Base-by-base conservation (phyloP, 2,797 vertebrate species). In the Acipenser ruthenus region DNA sequence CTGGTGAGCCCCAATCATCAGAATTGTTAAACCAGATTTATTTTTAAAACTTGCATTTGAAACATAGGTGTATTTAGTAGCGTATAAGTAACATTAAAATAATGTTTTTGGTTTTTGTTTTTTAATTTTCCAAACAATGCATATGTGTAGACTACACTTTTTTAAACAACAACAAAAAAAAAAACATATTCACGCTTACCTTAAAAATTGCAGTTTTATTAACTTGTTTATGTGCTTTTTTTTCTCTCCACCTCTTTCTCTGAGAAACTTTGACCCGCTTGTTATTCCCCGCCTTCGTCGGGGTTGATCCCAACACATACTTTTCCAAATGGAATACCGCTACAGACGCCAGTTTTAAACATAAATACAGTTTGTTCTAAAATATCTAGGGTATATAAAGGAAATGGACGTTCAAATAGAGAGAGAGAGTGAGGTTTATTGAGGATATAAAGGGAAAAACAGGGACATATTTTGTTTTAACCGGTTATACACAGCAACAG, bases 241-340 rank as follows among this genome's bases (percentile, higher is more conserved):
- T 48, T 13, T 63, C 8, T 11, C 10, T n/a, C 15, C 10, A 50
- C 59, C 62, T 58, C 23, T 11, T 11, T 6, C 18, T 47, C 13
- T 15, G 49, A n/a, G 53, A 67, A 64, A 47, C 55, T 70, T 60
- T 67, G 61, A 67, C 68, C 63, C 13, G 23, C 23, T 37, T 37
- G 4, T 37, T 37, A 37, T 37, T 37, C 23, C 23, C 23, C 23
- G 23, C 23, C 23, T 4, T 37, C 23, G 23, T 37, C 23, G 23
- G 23, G 23, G 23, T 37, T 37, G 23, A 37, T 37, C 2, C 23
- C 23, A 37, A 37, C 23, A 37, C 23, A 18, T n/a, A n/a, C 15
- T 37, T 37, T 37, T 37, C 23, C 23, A 37, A 37, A 37, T 37
- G 23, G 23, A 1, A 37, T 37, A 37, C 23, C 23, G 23, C 23